A percentile compares a stretch with the other conserved stretches of the same genome.
Evolutionary conservation across 2,113 vertebrate species (phyloP).

Genomic region (Paraplagusia blochii): DNA sequence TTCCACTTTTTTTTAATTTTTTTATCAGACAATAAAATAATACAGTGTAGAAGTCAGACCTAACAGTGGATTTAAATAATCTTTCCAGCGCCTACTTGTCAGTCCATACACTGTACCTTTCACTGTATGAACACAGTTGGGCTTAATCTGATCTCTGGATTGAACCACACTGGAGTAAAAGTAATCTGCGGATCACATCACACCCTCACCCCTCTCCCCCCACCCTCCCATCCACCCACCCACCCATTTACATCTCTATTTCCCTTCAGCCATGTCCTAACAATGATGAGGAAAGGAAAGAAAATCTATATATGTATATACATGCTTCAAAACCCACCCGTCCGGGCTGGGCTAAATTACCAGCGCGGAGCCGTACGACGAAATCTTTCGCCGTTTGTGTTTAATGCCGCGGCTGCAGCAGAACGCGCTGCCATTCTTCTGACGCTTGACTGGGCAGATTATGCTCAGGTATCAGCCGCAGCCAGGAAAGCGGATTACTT

Average conservation of each 20-base stretch:
- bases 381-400: slow-evolving; percentile 53
- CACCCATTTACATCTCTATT: slow-evolving; percentile 5
- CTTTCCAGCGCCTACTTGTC: not conserved
- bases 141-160: slow-evolving; percentile 52
- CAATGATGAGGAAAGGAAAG: too few species aligned
- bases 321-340: slow-evolving; percentile 59
- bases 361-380: slow-evolving; percentile 35
- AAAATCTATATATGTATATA: slow-evolving; percentile 4
- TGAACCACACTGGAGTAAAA: slow-evolving; percentile 13
- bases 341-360: slow-evolving; percentile 67
- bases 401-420: slow-evolving; percentile 35
- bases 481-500: slow-evolving; percentile 75
- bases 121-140: slow-evolving; percentile 21
- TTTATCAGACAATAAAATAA: slow-evolving; percentile 24
- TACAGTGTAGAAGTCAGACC: not conserved
- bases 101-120: slow-evolving; percentile 28
- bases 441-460: slow-evolving; percentile 72
- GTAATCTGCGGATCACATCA: slow-evolving; percentile 59
- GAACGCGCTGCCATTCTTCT: slow-evolving; percentile 54
- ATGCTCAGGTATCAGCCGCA: slow-evolving; percentile 76
- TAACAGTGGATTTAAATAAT: slow-evolving; percentile 9
- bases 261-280: too few species aligned
- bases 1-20: too few species aligned
- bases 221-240: slow-evolving; percentile 57
- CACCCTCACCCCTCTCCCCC: slow-evolving; percentile 27